These are phyloP conservation scores for Eurystomus gularis DNA, from an alignment of 2,113 vertebrate genomes.

Conservation along the genomic window DNA sequence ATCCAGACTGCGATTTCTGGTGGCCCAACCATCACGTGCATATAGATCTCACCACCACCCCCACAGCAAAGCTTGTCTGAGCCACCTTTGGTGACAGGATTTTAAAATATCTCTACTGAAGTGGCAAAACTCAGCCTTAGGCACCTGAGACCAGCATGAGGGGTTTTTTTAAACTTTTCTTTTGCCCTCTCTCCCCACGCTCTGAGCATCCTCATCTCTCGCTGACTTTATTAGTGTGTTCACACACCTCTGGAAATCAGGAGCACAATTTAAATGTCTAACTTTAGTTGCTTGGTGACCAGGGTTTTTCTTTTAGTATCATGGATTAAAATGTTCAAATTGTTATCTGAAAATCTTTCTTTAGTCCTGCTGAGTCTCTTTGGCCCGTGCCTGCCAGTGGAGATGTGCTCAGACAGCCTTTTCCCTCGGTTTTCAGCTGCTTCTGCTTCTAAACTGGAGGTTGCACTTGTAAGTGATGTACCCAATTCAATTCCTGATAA, in stretches of 20 bases:
- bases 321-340: background rate
- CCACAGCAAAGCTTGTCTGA: background rate
- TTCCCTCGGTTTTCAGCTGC: background rate
- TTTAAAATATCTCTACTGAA: background rate
- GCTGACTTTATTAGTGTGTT: background rate
- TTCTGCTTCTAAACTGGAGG: background rate
- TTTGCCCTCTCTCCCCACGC: accelerated
- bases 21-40: background rate
- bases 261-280: background rate
- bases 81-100: background rate
- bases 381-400: background rate
- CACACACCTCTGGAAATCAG: background rate
- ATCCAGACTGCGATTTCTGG: background rate
- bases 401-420: background rate
- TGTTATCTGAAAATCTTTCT: background rate
- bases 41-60: background rate
- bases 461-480: background rate
- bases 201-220: background rate
- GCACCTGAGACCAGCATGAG: background rate
- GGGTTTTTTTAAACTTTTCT: background rate
- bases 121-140: background rate
- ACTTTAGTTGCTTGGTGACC: background rate
- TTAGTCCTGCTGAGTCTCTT: background rate
- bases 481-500: background rate
- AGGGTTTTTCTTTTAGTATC: background rate